phyloP scores from a whole-genome alignment of 2,797 vertebrate species.

The Spinus pinus region DNA sequence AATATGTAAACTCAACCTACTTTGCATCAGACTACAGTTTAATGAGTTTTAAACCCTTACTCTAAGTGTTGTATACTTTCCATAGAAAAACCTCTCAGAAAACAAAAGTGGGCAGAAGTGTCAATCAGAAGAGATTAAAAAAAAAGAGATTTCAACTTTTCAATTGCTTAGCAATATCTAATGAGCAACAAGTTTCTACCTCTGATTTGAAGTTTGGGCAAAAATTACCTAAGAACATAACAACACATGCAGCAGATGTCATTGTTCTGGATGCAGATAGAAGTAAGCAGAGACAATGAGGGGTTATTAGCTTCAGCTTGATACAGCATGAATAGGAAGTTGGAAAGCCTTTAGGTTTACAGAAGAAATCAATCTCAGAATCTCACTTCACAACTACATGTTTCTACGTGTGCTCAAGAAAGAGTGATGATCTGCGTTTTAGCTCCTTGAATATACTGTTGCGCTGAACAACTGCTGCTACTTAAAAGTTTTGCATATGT shows the following conservation, averaged over 20 bases:
- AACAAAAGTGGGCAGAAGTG: neutral
- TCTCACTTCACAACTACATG: neutral
- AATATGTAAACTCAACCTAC: neutral
- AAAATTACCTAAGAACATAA: neutral
- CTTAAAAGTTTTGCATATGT: neutral
- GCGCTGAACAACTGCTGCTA: neutral
- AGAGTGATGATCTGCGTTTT: neutral
- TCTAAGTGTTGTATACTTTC: neutral
- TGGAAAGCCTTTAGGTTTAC: neutral
- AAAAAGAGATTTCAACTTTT: neutral
- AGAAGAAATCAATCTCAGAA: neutral
- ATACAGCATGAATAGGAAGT: neutral
- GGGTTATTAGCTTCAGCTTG: neutral
- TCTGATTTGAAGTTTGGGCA: neutral
- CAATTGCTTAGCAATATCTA: neutral
- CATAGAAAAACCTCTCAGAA: neutral
- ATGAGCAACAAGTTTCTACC: neutral
- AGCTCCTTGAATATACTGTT: neutral
- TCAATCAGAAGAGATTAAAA: neutral
- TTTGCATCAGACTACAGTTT: neutral
- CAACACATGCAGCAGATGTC: neutral
- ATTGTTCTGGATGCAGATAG: neutral
- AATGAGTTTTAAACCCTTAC: neutral
- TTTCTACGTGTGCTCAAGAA: neutral
- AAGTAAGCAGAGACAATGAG: neutral